phyloP scores from a whole-genome alignment of 2,888 invertebrate genomes.

The Scrobipalpa costella region DNA sequence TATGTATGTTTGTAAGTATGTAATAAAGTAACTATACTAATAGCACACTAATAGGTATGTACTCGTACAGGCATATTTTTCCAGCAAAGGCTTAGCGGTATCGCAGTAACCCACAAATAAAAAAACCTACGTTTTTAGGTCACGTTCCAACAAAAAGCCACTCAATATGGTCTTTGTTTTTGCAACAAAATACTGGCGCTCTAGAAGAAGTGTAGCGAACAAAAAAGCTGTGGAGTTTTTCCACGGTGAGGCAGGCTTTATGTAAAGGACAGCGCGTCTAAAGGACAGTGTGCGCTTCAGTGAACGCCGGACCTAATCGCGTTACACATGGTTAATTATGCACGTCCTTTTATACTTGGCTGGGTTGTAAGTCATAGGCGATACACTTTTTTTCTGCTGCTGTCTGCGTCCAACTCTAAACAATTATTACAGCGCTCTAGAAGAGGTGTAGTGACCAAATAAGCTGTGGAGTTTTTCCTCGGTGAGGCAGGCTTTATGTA shows the following conservation, averaged over 20 bases:
- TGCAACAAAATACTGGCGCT: slow-evolving; percentile 19
- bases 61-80: too few relatives aligned
- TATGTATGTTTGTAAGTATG: too few relatives aligned
- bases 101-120: not conserved
- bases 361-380: slow-evolving; percentile 30
- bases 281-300: slow-evolving; percentile 49
- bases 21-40: too few relatives aligned
- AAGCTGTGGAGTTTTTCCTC: slow-evolving; percentile 35
- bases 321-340: slow-evolving; percentile 73
- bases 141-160: slow-evolving; percentile 11
- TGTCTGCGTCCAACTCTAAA: too few relatives aligned
- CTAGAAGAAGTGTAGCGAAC: slow-evolving; percentile 15
- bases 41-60: too few relatives aligned
- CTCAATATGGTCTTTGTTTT: slow-evolving; percentile 3
- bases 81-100: too few relatives aligned
- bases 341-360: slow-evolving; percentile 54
- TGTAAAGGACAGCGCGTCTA: slow-evolving; percentile 40
- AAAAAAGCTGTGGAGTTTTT: slow-evolving; percentile 31
- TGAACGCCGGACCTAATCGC: slow-evolving; percentile 57
- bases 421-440: not conserved
- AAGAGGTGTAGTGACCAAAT: slow-evolving; percentile 8
- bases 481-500: slow-evolving; percentile 38
- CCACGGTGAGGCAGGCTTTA: slow-evolving; percentile 40
- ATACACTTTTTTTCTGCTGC: not conserved
- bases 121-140: not conserved